Evolutionary conservation across 2,113 vertebrate species (phyloP), one percentile per base, ranked within the genome.

Genomic region (Anas platyrhynchos): DNA sequence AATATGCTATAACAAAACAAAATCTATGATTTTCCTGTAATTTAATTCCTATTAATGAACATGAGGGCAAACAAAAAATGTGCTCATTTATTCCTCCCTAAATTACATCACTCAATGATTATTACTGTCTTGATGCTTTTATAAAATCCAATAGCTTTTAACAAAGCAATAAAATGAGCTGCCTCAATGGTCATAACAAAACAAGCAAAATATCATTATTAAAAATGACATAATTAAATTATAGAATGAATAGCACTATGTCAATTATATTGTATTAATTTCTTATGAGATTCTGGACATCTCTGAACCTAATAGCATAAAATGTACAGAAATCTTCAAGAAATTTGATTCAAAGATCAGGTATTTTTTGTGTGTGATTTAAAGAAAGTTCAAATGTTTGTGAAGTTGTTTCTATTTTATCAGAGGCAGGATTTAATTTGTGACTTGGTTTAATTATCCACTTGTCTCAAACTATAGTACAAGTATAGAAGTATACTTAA

Each of bases 11-110:
- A 89, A 67, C 41, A 66, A 88, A 95, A 89, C 13, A 91, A 93
- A 91, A 79, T 89, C 59, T 86, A 25, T 93, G 65, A 88, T 88
- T 86, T 75, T 73, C 27, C 48, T 92, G 77, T 88, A 76, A 65
- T 78, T 88, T 95, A 78, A 90, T 90, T 95, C 44, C 67, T 83
- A 88, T 71, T 89, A 93, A 93, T 89, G 85, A 96, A 86, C 50
- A 93, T 0, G 8, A 85, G 79, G 62, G 77, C 74, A 91, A 86
- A 62, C 67, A 83, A 54, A 83, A 83, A 91, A 79, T 77, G 68
- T 67, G 22, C 59, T 94, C 16, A 63, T 91, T 94, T 83, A 74
- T 88, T 91, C 50, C 63, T 94, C 36, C 41, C 86, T 75, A 88
- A 94, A 88, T 96, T 88, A 81, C 23, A 83, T 27, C 56, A 72